These are phyloP conservation scores for Nerophis lumbriciformis DNA, from an alignment of 2,113 vertebrate genomes.

Conservation along the genomic window DNA sequence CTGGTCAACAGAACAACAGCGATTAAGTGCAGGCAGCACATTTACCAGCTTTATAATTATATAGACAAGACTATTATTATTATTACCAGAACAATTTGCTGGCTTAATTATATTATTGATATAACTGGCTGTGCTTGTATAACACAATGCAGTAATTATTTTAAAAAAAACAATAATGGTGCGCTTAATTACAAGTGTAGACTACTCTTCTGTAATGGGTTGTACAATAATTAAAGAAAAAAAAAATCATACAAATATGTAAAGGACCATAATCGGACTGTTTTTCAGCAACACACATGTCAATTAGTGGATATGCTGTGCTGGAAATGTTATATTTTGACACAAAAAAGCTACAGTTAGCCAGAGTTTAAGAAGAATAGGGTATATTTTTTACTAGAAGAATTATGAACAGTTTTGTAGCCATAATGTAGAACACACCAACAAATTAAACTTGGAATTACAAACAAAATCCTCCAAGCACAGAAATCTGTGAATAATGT, in stretches of 20 bases:
- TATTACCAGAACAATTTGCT: neutral
- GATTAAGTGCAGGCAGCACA: neutral
- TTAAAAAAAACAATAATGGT: neutral
- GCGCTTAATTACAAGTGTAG: no score
- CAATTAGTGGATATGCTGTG: neutral
- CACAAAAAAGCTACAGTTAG: neutral
- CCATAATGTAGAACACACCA: neutral
- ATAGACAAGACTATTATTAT: neutral
- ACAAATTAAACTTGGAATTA: neutral
- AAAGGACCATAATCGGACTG: neutral
- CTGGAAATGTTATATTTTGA: neutral
- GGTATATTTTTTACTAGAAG: neutral
- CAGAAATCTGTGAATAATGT: neutral
- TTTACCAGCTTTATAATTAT: neutral
- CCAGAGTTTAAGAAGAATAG: neutral
- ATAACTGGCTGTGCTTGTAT: neutral
- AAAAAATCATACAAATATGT: neutral
- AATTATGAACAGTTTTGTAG: neutral
- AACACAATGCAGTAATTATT: neutral
- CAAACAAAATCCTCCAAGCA: neutral
- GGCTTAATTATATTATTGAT: neutral
- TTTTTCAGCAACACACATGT: neutral
- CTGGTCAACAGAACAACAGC: slow-evolving; percentile 8
- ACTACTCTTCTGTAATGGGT: no score
- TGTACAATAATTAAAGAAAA: neutral